These are phyloP conservation scores for Drosophila kikkawai DNA, from an alignment of 1,140 invertebrate genomes.

Conservation along the genomic window DNA sequence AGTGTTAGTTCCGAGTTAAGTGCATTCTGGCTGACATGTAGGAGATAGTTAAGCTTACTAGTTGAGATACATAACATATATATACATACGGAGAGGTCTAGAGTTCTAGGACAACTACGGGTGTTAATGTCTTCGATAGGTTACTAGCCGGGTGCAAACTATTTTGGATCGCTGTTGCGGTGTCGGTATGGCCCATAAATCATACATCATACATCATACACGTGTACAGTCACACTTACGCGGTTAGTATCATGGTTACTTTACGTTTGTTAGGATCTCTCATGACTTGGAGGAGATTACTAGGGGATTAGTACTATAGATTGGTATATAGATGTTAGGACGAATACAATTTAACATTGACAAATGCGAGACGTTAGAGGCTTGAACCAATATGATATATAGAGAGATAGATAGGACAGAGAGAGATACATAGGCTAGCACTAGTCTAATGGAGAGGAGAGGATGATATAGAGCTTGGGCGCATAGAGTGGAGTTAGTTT, in stretches of 20 bases:
- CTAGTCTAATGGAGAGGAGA: conserved; percentile 39
- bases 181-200: conserved; percentile 43
- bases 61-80: conserved; percentile 9
- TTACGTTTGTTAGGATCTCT: conserved; percentile 28
- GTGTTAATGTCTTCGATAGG: conserved; percentile 45
- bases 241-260: conserved; percentile 37
- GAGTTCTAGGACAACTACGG: conserved; percentile 47
- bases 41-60: conserved; percentile 15
- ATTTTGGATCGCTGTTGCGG: conserved; percentile 29
- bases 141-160: conserved; percentile 45
- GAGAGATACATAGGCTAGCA: conserved; percentile 25
- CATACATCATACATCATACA: conserved; percentile 26
- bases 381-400: conserved; percentile 21
- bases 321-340: conserved; percentile 55
- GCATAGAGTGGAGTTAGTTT: conserved; percentile 79
- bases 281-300: conserved; percentile 36
- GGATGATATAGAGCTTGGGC: conserved; percentile 33
- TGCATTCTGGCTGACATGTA: conserved; percentile 1
- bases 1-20: conserved; percentile 7
- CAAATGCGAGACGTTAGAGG: conserved; percentile 36
- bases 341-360: conserved; percentile 53
- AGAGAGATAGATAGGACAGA: conserved; percentile 36
- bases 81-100: conserved; percentile 45
- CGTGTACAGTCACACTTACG: conserved; percentile 40
- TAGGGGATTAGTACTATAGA: conserved; percentile 56